phyloP scores from a whole-genome alignment of 2,888 invertebrate species.

The Marasmarcha lunaedactyla region DNA sequence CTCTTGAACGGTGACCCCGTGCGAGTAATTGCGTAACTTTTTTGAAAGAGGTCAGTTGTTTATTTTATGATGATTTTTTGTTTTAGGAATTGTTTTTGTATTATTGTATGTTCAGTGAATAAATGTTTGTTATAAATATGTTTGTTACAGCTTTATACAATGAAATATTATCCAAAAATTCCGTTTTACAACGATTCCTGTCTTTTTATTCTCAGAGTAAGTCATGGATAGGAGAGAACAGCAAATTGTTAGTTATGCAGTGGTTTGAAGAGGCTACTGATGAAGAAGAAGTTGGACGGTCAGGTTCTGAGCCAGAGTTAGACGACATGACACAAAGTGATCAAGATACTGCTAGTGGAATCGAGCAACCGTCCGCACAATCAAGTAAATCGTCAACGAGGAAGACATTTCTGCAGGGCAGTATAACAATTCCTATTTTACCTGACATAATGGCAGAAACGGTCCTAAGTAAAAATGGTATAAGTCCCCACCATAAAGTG shows the following conservation, averaged over 20 bases:
- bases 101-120: too few species aligned
- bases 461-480: too few species aligned
- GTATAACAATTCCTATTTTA: constrained; percentile 4
- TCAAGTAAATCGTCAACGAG: constrained; percentile 4
- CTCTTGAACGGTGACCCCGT: too few species aligned
- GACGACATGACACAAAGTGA: constrained; percentile 5
- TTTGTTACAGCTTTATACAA: too few species aligned
- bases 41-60: too few species aligned
- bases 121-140: too few species aligned
- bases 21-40: too few species aligned
- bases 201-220: constrained; percentile 2
- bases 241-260: constrained; percentile 5
- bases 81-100: too few species aligned
- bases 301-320: constrained; percentile 2
- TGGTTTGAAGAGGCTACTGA: constrained; percentile 1
- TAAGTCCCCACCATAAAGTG: too few species aligned
- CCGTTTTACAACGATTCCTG: constrained; percentile 2
- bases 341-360: constrained; percentile 6
- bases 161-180: constrained; percentile 5
- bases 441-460: constrained; percentile 4
- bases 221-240: constrained; percentile 5
- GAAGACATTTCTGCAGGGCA: constrained; percentile 4
- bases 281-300: constrained; percentile 6
- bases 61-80: too few species aligned
- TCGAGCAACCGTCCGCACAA: constrained; percentile 4